These are phyloP conservation scores for Synodontis membranacea DNA, from an alignment of 2,113 vertebrate species.

Conservation along the genomic window DNA sequence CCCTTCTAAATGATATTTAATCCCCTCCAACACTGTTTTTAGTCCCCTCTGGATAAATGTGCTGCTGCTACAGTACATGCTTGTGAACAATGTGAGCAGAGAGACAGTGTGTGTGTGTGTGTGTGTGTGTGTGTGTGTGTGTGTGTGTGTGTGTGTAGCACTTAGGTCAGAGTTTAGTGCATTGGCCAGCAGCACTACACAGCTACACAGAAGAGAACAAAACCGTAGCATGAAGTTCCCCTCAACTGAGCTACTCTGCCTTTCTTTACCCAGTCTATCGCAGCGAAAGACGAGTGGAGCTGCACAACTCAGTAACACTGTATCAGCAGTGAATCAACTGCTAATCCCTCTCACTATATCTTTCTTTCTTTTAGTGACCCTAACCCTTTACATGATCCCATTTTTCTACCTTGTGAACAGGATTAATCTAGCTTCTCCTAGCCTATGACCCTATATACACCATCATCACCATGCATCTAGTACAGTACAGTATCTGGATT, in stretches of 20 bases:
- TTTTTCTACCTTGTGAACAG: not conserved
- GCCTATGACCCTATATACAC: not conserved
- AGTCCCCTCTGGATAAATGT: not conserved
- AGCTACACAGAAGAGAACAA: not conserved
- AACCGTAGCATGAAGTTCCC: not conserved
- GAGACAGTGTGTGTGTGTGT: not conserved
- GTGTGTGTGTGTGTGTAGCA: not conserved
- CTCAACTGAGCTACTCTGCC: not conserved
- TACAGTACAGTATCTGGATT: not conserved
- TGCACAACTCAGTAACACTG: not conserved
- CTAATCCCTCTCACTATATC: not conserved
- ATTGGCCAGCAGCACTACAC: constrained; percentile 1
- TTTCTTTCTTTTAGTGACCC: not conserved
- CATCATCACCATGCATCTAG: not conserved
- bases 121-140: not conserved
- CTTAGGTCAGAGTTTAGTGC: not conserved
- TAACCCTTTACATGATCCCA: not conserved
- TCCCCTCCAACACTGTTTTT: not conserved
- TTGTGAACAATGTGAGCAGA: not conserved
- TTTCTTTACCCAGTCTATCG: not conserved
- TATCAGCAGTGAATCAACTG: not conserved
- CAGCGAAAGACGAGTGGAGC: not conserved
- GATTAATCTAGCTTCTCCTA: not conserved
- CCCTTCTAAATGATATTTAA: not conserved
- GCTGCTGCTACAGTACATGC: not conserved